Conservation (phyloP, 2,113 vertebrate species). For the Scartelaos histophorus region DNA sequence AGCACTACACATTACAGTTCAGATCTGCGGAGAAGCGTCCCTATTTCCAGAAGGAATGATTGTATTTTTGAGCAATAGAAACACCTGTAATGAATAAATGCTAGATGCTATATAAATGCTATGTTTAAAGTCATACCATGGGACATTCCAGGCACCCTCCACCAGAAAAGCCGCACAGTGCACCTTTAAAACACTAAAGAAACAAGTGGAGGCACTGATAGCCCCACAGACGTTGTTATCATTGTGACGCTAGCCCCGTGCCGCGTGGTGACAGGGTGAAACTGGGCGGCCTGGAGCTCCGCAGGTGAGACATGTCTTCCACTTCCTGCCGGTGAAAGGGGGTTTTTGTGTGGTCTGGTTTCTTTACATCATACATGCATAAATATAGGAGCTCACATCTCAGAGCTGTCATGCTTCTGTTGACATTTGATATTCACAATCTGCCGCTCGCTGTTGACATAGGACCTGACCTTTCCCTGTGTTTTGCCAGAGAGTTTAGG, state of each 20-base stretch:
- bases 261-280: constrained; percentile 70
- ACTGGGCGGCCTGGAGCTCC: constrained; percentile 56
- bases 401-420: constrained; percentile 55
- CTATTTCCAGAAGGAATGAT: no score
- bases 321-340: constrained; percentile 69
- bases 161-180: not conserved
- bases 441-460: constrained; percentile 67
- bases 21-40: no score
- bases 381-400: constrained; percentile 40
- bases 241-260: constrained; percentile 58
- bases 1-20: no score
- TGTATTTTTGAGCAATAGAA: no score
- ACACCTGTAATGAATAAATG: no score
- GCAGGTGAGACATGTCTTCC: constrained; percentile 65
- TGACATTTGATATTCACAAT: constrained; percentile 67
- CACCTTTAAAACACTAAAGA: not conserved
- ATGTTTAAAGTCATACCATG: no score
- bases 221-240: constrained; percentile 31
- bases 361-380: constrained; percentile 64
- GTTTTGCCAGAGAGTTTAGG: constrained; percentile 19
- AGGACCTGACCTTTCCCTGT: constrained; percentile 64
- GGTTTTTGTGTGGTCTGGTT: constrained; percentile 69
- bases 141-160: no score
- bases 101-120: no score
- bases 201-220: not conserved